A percentile compares a stretch with the other conserved stretches of the same genome.
These are phyloP conservation scores for Chrosomus eos DNA, from an alignment of 2,797 vertebrate species.

Conservation along the genomic window DNA sequence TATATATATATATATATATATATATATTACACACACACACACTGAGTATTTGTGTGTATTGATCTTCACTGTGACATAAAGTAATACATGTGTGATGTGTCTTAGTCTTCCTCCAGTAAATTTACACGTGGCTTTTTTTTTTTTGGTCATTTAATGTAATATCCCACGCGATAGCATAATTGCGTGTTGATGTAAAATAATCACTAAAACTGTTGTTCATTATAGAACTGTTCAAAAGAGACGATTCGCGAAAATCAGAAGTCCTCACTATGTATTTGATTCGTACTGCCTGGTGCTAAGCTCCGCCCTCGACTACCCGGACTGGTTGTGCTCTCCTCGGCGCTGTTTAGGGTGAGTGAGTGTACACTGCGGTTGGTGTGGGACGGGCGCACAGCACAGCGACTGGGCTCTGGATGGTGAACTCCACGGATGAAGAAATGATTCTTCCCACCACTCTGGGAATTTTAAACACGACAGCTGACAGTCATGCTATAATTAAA, in stretches of 20 bases:
- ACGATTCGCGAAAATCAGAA: not conserved
- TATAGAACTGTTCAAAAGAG: not conserved
- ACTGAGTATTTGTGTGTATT: too few species aligned
- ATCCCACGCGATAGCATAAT: not conserved
- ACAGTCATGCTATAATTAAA: not conserved
- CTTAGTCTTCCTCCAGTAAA: too few species aligned
- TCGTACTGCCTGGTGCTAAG: constrained; percentile 60
- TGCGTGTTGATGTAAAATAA: not conserved
- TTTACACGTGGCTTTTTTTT: too few species aligned
- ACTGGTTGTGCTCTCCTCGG: constrained; percentile 62
- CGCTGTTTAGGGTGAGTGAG: constrained; percentile 61
- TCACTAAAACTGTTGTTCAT: not conserved
- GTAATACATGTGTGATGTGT: too few species aligned
- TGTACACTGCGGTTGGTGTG: constrained; percentile 31
- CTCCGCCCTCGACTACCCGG: constrained; percentile 76
- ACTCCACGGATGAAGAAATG: constrained; percentile 42
- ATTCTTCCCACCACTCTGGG: not conserved
- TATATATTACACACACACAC: too few species aligned
- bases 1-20: too few species aligned
- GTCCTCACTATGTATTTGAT: constrained; percentile 60
- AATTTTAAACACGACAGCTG: not conserved
- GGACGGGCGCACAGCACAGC: not conserved
- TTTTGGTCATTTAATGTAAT: not conserved
- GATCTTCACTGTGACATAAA: too few species aligned
- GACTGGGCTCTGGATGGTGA: not conserved